These are phyloP conservation scores for Ibidorhyncha struthersii DNA, from an alignment of 2,113 vertebrate genomes.

Conservation along the genomic window DNA sequence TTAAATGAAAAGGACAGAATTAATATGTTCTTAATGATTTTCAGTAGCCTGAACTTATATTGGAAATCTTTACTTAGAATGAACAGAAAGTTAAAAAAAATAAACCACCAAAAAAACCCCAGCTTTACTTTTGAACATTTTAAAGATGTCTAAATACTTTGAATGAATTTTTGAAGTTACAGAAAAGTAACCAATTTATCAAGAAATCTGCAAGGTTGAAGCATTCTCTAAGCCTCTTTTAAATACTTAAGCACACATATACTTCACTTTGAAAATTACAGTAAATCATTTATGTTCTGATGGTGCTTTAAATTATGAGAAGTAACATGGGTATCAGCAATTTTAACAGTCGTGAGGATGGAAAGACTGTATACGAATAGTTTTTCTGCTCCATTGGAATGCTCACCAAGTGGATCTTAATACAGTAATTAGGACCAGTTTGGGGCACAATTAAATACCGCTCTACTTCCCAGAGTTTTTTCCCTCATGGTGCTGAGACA, in stretches of 20 bases:
- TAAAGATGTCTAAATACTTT: background rate
- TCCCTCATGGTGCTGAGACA: background rate
- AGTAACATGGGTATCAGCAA: background rate
- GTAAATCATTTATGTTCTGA: background rate
- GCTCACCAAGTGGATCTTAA: background rate
- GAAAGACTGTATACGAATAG: background rate
- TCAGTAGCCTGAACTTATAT: background rate
- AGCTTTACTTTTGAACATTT: background rate
- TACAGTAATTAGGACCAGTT: background rate
- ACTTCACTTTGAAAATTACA: background rate
- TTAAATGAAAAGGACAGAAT: background rate
- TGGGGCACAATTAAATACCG: background rate
- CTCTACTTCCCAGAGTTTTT: background rate
- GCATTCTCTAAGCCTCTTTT: background rate
- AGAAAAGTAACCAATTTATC: background rate
- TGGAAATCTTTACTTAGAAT: background rate
- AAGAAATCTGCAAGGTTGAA: background rate
- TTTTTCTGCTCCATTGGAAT: background rate
- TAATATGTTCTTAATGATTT: background rate
- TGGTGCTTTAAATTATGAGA: background rate
- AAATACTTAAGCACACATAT: background rate
- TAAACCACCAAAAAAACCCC: rapidly evolving
- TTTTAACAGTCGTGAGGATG: background rate
- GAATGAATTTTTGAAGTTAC: background rate
- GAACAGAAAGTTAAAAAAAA: background rate